Base-by-base conservation (phyloP, 2,888 invertebrate genomes). In the Drosophila monieri region DNA sequence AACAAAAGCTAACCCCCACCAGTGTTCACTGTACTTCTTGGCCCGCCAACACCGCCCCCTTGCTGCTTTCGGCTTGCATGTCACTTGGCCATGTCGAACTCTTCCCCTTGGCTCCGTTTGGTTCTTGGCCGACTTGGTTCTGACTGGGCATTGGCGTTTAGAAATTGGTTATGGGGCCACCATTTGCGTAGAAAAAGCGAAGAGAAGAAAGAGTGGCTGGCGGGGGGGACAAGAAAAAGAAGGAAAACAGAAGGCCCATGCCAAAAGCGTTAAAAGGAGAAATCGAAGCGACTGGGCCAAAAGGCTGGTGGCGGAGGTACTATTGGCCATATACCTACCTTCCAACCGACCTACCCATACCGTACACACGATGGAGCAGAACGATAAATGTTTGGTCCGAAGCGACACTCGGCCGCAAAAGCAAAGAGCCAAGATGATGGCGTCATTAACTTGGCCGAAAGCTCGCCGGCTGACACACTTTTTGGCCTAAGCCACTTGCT, bases 401-500 rank as follows among this genome's bases (percentile, higher is more conserved):
- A 54, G 39, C 57, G 70, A 58, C 57, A 37, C 27, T 23, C 37
- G 21, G 35, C 14, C 8, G 18, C 41, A 15, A 18, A 23, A 46
- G 10, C 25, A 12, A 25, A 32, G 14, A 10, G 10, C 51, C 59
- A 53, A 61, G 71, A 35, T 61, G 80, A 80, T 80, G 79, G 79
- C 79, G 79, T 80, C 79, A 80, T 80, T 84, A 80, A 60, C 81
- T 61, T 53, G 59, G 70, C 48, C 65, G 41, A 46, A 57, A 67
- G 47, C 56, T 27, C 8, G 27, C 14, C 46, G 51, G 32, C 54
- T 64, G 79, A 85, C 79, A 80, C 85, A 84, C 72, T 80, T 80
- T 68, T 67, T 53, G 57, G n/a, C 64, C 15, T 55, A 52, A 73
- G 78, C 72, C n/a, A 35, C 35, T 35, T 76, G 85, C 80, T 59